Evolutionary conservation across 2,113 vertebrate species (phyloP).

Genomic region (Anser brachyrhynchus): DNA sequence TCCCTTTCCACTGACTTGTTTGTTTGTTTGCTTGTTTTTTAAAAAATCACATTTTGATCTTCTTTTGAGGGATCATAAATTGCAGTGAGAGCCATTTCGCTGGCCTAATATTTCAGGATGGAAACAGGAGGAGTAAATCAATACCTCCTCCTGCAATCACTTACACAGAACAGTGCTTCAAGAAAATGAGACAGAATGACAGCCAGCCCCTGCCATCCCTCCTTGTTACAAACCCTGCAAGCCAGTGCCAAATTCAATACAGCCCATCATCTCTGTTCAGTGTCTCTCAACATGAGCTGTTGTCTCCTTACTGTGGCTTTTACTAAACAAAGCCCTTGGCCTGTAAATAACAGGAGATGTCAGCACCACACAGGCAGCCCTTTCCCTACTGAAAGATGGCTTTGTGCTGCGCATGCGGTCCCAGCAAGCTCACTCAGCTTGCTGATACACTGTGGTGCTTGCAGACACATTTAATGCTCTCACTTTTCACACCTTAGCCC

Average conservation of each 20-base stretch:
- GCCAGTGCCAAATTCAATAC: neutral
- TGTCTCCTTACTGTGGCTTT: neutral
- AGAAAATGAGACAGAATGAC: neutral
- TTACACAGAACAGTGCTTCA: neutral
- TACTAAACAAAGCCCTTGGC: neutral
- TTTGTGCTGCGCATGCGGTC: neutral
- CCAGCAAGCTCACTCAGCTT: neutral
- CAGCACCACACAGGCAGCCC: neutral
- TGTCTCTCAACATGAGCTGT: neutral
- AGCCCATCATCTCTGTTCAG: neutral
- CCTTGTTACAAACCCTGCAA: neutral
- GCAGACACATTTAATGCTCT: accelerated
- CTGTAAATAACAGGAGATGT: neutral
- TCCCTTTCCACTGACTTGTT: neutral
- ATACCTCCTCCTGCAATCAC: neutral
- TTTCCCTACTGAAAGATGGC: neutral
- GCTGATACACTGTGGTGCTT: accelerated
- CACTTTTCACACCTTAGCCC: accelerated
- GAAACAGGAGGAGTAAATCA: neutral
- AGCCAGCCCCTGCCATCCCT: neutral
- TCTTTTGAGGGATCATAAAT: neutral
- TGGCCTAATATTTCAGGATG: neutral
- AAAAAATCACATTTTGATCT: neutral
- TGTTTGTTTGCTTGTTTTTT: neutral
- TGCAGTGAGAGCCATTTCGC: neutral